Evolutionary conservation across 2,113 vertebrate genomes (phyloP), one percentile per base, ranked within the genome.

Genomic region (Myxocyprinus asiaticus): DNA sequence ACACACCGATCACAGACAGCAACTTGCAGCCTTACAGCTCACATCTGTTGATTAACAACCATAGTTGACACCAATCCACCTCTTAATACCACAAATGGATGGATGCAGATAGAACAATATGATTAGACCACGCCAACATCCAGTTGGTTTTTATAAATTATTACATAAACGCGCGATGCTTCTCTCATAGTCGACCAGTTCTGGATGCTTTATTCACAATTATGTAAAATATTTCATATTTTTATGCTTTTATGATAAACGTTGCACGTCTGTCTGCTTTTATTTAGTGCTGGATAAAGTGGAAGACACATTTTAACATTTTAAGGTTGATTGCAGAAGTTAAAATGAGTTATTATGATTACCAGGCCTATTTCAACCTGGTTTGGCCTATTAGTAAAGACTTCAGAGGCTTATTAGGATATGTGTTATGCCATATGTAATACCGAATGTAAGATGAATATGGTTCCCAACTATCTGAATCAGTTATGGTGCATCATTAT

Each of bases 141-240:
- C 48, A 62, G 55, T 63, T 47, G 56, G 22, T 64, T 82, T 79
- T 68, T 63, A 74, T 73, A 45, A 47, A 58, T 75, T 43, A 75
- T 56, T 63, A 62, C 22, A 50, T 33, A 7, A 9, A n/a, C 50
- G 44, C 43, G 3, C 22, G 22, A 33, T 33, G 22, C 50, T 43
- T 44, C 64, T 66, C 44, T 59, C n/a, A 10, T 55, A 7, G 9
- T n/a, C 50, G 33, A 56, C 69, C 47, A 42, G 42, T 8, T 33
- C 6, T 33, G n/a, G 6, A 62, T 33, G 44, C 4, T 22, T 74
- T 17, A 63, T 14, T 1, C 55, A 58, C 55, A 58, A n/a, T 15
- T 15, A 0, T 59, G 62, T 4, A 10, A 17, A 7, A 14, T 33
- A 33, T 17, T 50, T 42, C 4, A 47, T 9, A 15, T 0, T 63